These are phyloP conservation scores for Drepana falcataria DNA, from an alignment of 2,888 invertebrate species.

Conservation along the genomic window DNA sequence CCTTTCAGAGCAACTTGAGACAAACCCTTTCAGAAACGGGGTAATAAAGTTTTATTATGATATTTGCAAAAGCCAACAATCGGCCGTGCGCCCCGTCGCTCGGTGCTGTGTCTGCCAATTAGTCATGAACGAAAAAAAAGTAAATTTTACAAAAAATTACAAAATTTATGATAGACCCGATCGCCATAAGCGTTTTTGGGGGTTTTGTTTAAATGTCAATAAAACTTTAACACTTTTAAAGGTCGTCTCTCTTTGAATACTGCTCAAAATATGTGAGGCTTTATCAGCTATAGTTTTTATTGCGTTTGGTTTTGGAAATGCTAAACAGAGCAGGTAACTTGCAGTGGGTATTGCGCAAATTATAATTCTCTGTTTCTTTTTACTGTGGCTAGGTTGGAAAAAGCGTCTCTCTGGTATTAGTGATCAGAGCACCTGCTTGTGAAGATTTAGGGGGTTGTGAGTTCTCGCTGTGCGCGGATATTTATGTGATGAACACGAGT, in stretches of 20 bases:
- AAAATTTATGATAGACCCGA: constrained; percentile 60
- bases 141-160: constrained; percentile 60
- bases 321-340: constrained; percentile 30
- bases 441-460: no score
- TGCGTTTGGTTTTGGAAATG: constrained; percentile 19
- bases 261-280: constrained; percentile 32
- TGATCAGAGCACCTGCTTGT: no score
- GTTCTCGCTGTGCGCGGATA: no score
- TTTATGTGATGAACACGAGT: no score
- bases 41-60: constrained; percentile 77
- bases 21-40: constrained; percentile 75
- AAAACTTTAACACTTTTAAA: constrained; percentile 65
- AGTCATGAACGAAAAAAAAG: constrained; percentile 61
- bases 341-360: constrained; percentile 20
- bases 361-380: constrained; percentile 12
- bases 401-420: no score
- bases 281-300: constrained; percentile 18
- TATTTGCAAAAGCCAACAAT: constrained; percentile 68
- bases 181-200: constrained; percentile 53
- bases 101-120: constrained; percentile 55
- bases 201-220: constrained; percentile 58
- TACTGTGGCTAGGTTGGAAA: constrained; percentile 10
- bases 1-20: constrained; percentile 60
- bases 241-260: constrained; percentile 49
- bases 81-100: constrained; percentile 61